Base-by-base conservation (phyloP, 2,797 vertebrate species). In the Alauda arvensis region DNA sequence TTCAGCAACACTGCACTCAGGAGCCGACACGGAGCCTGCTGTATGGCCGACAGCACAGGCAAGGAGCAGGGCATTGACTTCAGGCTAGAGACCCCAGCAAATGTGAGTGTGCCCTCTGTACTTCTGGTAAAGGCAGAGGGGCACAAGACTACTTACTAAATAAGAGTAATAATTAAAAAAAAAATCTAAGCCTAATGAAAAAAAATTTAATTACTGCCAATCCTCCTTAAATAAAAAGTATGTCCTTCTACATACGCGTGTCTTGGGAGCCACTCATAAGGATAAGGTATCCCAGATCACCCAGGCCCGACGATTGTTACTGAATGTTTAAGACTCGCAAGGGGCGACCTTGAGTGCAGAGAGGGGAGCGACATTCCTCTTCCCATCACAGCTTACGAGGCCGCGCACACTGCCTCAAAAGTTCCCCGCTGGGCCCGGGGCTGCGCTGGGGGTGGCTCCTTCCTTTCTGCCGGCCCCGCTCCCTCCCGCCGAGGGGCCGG, bases 361-460 rank as follows among this genome's bases (percentile, higher is more conserved):
- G 12, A 2, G 9, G 3, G 3, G 1, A 9, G 3, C 1, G 12
- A 21, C 11, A 43, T 31, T 7, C 18, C 33, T 53, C 15, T 28
- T 12, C 3, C 12, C 4, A 18, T 23, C 19, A 24, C 19, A 34
- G n/a, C 3, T 24, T 39, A 24, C 25, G 20, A 43, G 9, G n/a
- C 1, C 8, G 31, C 3, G 1, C 10, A 24, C 31, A 52, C 15
- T 0, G 3, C 20, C 48, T 19, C 39, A 12, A 23, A 29, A 24
- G 39, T 24, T 19, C 24, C 25, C 6, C 4, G 31, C 33, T 39
- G 9, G 39, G 15, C 33, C 28, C 2, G 4, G 28, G 40, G 12
- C 23, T 15, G n/a, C 1, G 2, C 48, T 5, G 13, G 8, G 28
- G 8, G 2, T 4, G 10, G 7, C 2, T n/a, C 40, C 13, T 4